Base-by-base conservation (phyloP, 2,797 vertebrate genomes). In the Acestrorhynchus altus region DNA sequence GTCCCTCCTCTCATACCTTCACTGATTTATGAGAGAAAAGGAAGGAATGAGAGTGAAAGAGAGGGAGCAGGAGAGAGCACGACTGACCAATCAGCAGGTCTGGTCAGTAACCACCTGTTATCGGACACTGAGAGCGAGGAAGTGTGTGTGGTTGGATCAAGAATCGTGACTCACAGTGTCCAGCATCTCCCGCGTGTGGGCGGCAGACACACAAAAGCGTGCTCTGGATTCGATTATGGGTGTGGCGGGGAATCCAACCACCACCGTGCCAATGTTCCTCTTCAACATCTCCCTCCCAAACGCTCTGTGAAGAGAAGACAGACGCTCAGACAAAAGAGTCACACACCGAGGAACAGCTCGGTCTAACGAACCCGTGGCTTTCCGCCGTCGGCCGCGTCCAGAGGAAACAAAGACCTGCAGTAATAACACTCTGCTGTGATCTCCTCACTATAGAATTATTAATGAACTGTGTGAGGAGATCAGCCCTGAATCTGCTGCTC, bases 211-310 rank as follows among this genome's bases (percentile, higher is more conserved):
- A 67, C 98, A 99, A 91, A 99, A 97, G 26, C 98, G 95, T 8
- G 98, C 98, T 89, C 98, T 93, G 18, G 98, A 99, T 87, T 99
- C 97, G 0, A 97, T 97, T 88, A 99, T 99, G 9, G 98, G 96
- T 0, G 98, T 99, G 16, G 98, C 98, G 13, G 98, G 97, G 86
- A 99, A 99, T 54, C 98, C 98, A 28, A 99, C 98, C 20, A 97
- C 98, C 85, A 99, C 97, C 0, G 96, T 97, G 15, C 96, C 98
- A 0, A 99, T 92, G 86, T 97, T 97, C 78, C 96, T 94, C 91
- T 96, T 98, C 82, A 99, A 79, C 97, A 99, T 97, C 91, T 99
- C 97, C 60, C 96, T 92, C 12, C 97, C 97, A 79, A 99, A 99
- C 0, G 98, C 98, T 26, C 98, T 99, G 85, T 56, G 24, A 51